These are phyloP conservation scores for Cyanoderma ruficeps DNA, from an alignment of 2,113 vertebrate genomes.

Conservation along the genomic window DNA sequence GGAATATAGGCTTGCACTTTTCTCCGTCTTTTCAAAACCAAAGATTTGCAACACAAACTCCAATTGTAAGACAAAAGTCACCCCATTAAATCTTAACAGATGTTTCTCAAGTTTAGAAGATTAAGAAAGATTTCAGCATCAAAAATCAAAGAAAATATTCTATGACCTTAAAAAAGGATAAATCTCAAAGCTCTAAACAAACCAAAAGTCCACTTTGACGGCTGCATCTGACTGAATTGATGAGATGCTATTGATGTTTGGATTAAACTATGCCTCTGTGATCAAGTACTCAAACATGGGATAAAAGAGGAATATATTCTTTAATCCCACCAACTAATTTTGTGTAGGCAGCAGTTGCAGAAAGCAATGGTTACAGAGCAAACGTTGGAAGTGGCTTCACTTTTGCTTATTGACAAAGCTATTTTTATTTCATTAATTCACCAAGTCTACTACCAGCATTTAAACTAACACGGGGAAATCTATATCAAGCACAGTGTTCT, in stretches of 20 bases:
- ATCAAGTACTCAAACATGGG: slow-evolving; percentile 95
- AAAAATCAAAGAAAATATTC: slow-evolving; percentile 91
- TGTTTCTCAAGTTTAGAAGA: slow-evolving; percentile 87
- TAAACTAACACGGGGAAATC: slow-evolving; percentile 74
- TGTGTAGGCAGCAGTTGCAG: slow-evolving; percentile 73
- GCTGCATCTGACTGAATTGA: slow-evolving; percentile 87
- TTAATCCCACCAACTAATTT: slow-evolving; percentile 92
- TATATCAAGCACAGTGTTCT: slow-evolving; percentile 65
- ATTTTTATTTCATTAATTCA: slow-evolving; percentile 83
- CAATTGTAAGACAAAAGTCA: slow-evolving; percentile 82
- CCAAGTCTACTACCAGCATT: slow-evolving; percentile 70
- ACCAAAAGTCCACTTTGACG: slow-evolving; percentile 81
- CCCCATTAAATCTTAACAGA: slow-evolving; percentile 84
- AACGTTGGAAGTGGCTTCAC: slow-evolving; percentile 73
- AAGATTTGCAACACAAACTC: slow-evolving; percentile 73
- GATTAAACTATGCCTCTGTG: slow-evolving; percentile 93
- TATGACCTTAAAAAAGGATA: slow-evolving; percentile 83
- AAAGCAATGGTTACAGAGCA: slow-evolving; percentile 70
- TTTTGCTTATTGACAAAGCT: slow-evolving; percentile 78
- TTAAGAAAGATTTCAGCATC: slow-evolving; percentile 89
- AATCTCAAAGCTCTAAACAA: slow-evolving; percentile 84
- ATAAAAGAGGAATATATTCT: slow-evolving; percentile 91
- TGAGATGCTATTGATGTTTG: slow-evolving; percentile 91
- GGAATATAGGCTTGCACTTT: not conserved
- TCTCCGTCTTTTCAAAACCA: slow-evolving; percentile 40